These are phyloP conservation scores for Diachasmimorpha longicaudata DNA, from an alignment of 1,140 invertebrate species.

Conservation along the genomic window DNA sequence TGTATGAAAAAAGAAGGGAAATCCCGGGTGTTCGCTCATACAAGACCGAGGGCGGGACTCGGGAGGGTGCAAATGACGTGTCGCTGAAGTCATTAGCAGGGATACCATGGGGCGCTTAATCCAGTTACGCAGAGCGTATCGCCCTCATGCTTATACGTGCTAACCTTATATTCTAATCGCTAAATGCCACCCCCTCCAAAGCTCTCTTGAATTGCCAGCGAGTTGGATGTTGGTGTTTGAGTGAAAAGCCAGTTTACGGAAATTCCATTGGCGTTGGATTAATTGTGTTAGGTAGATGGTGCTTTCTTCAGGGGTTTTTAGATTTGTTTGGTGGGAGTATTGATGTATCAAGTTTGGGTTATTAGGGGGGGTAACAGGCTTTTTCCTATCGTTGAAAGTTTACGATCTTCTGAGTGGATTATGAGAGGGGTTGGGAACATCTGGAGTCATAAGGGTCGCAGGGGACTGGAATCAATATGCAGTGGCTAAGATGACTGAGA, in stretches of 20 bases:
- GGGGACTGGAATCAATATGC: no score
- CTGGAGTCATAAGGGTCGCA: no score
- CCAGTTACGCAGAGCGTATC: constrained; percentile 27
- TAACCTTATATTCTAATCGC: constrained; percentile 31
- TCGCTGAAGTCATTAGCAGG: constrained; percentile 30
- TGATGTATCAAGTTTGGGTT: no score
- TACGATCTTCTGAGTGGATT: no score
- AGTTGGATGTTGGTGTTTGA: no score
- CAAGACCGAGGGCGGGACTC: background rate
- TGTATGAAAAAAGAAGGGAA: background rate
- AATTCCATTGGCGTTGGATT: background rate
- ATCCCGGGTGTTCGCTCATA: background rate
- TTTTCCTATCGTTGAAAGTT: no score
- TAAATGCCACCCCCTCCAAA: background rate
- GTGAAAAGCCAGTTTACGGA: background rate
- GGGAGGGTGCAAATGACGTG: constrained; percentile 27
- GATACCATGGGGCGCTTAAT: constrained; percentile 28
- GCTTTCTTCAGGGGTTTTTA: background rate
- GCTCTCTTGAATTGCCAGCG: background rate
- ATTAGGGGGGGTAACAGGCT: no score
- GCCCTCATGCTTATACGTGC: constrained; percentile 12
- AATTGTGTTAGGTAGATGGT: background rate
- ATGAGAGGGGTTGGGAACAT: no score
- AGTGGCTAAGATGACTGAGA: no score
- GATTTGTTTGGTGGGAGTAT: no score